Conservation (phyloP, 2,888 invertebrate species). For the Acronicta leporina region DNA sequence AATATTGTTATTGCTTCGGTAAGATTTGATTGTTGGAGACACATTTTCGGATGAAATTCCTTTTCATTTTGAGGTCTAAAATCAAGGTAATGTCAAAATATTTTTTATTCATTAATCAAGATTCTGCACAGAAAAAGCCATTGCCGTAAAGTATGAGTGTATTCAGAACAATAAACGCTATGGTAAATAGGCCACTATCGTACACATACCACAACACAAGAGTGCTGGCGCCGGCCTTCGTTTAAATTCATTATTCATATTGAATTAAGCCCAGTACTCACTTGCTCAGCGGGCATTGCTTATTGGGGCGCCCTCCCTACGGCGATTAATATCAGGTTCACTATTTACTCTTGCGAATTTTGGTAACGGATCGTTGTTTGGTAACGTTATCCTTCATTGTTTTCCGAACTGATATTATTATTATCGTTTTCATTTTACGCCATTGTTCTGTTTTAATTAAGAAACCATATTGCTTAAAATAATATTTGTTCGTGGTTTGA, state of each 20-base stretch:
- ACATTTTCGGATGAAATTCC: no score
- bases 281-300: slow-evolving; percentile 40
- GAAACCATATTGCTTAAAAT: slow-evolving; percentile 5
- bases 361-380: slow-evolving; percentile 19
- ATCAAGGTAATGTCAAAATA: no score
- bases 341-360: slow-evolving; percentile 39
- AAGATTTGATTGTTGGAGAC: no score
- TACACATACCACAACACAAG: slow-evolving; percentile 35
- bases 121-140: no score
- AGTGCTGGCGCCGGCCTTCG: slow-evolving; percentile 42
- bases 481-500: background rate
- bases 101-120: no score
- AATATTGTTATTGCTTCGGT: no score
- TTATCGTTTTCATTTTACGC: slow-evolving; percentile 9
- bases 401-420: slow-evolving; percentile 16
- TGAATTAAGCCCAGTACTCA: slow-evolving; percentile 54
- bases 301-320: slow-evolving; percentile 42
- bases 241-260: slow-evolving; percentile 64
- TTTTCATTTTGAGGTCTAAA: no score
- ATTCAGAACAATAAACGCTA: slow-evolving; percentile 23
- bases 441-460: background rate
- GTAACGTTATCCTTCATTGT: slow-evolving; percentile 27
- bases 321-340: slow-evolving; percentile 32
- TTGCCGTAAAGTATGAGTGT: background rate
- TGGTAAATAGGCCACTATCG: slow-evolving; percentile 30